Evolutionary conservation across 1,140 invertebrate genomes (phyloP).

Genomic region (Dolichoris vasculosae): DNA sequence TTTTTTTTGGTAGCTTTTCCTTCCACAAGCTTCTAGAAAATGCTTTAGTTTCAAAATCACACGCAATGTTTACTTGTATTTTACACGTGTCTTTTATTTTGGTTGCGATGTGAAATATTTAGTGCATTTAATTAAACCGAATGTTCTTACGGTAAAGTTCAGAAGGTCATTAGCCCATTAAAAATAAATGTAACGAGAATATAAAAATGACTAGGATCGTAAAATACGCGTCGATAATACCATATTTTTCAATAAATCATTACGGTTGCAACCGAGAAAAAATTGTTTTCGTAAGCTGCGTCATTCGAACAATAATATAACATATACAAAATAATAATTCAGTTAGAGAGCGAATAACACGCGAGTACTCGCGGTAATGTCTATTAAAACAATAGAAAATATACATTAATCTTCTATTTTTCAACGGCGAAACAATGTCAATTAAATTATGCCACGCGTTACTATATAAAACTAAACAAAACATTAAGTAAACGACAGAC

Average conservation of each 20-base stretch:
- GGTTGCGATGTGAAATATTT: neutral
- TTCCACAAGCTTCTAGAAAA: neutral
- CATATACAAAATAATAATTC: neutral
- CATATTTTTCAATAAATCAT: neutral
- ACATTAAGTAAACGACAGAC: slow-evolving; percentile 13
- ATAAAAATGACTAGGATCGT: neutral
- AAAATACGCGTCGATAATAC: neutral
- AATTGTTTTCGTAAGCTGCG: neutral
- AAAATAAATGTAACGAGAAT: neutral
- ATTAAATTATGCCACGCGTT: neutral
- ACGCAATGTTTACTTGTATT: slow-evolving; percentile 9
- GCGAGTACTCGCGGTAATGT: neutral
- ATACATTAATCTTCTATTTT: slow-evolving; percentile 12
- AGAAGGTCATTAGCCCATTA: neutral
- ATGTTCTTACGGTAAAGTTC: neutral
- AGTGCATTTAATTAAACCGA: neutral
- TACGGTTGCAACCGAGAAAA: neutral
- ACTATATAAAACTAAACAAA: neutral
- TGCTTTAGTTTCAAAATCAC: neutral
- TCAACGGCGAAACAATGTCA: neutral
- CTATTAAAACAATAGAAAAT: slow-evolving; percentile 3
- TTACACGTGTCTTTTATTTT: neutral
- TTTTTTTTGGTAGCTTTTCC: slow-evolving; percentile 18
- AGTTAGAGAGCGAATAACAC: neutral
- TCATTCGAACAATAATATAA: neutral